phyloP scores from a whole-genome alignment of 2,888 invertebrate genomes.

The Aphodius sticticus region DNA sequence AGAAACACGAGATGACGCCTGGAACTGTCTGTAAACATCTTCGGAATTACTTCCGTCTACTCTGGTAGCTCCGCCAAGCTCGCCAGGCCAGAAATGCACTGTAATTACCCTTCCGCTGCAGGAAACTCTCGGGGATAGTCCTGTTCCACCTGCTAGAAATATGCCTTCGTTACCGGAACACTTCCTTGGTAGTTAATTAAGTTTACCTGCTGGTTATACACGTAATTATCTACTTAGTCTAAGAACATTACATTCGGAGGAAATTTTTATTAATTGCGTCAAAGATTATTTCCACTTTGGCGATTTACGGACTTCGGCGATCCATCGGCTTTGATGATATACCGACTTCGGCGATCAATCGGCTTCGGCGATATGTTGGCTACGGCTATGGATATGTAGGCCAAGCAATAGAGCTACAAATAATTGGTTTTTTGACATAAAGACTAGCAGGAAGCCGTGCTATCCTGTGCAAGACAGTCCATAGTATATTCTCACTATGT shows the following conservation, averaged over 20 bases:
- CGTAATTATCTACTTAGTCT: constrained; percentile 4
- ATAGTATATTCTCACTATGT: too few species aligned
- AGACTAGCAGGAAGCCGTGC: too few species aligned
- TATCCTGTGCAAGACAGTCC: too few species aligned
- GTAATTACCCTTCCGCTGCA: constrained; percentile 4
- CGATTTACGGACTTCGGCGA: too few species aligned
- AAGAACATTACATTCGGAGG: not conserved
- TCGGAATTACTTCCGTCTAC: constrained; percentile 4
- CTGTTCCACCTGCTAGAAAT: not conserved
- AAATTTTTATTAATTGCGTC: too few species aligned
- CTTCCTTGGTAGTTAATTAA: not conserved
- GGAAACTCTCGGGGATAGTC: not conserved
- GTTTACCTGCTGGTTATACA: not conserved
- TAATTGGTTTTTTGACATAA: too few species aligned
- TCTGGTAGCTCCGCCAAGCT: not conserved
- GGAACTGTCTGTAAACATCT: not conserved
- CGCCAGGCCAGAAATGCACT: not conserved
- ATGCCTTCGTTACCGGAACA: constrained; percentile 4
- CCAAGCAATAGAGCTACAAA: too few species aligned
- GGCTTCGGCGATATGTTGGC: too few species aligned
- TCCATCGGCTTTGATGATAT: too few species aligned
- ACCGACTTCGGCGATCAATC: too few species aligned
- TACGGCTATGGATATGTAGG: too few species aligned
- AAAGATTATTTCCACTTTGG: too few species aligned
- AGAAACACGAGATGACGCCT: not conserved